Conservation (phyloP, 1,140 invertebrate species). For the Leptopilina boulardi region DNA sequence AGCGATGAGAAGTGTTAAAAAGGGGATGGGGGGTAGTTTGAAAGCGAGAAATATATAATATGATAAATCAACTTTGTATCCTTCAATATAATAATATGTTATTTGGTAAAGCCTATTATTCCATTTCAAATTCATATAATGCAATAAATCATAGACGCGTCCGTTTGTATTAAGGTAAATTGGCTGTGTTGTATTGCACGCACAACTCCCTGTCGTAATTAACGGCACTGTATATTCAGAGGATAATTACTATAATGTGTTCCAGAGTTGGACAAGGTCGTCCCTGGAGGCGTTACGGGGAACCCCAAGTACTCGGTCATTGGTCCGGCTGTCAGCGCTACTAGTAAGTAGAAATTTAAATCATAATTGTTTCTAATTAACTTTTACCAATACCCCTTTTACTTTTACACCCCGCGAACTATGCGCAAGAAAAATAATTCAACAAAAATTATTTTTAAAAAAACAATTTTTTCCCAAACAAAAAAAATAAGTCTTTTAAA, state of each 20-base stretch:
- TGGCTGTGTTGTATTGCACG: slow-evolving; percentile 68
- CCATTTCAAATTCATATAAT: slow-evolving; percentile 66
- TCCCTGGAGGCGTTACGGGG: slow-evolving; percentile 71
- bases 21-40: too few species aligned
- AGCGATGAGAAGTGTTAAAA: neutral
- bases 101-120: slow-evolving; percentile 49
- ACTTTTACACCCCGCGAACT: too few species aligned
- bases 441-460: too few species aligned
- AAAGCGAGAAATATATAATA: neutral
- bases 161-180: slow-evolving; percentile 74
- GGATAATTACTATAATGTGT: slow-evolving; percentile 77
- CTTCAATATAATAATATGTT: slow-evolving; percentile 41
- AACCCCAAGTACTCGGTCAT: slow-evolving; percentile 75
- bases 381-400: neutral
- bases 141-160: slow-evolving; percentile 69
- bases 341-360: slow-evolving; percentile 72
- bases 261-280: slow-evolving; percentile 74
- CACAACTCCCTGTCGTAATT: slow-evolving; percentile 70
- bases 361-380: neutral
- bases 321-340: slow-evolving; percentile 77
- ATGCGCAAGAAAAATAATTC: too few species aligned
- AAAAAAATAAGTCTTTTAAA: neutral
- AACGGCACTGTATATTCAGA: slow-evolving; percentile 74
- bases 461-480: too few species aligned
- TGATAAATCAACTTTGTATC: slow-evolving; percentile 19